Evolutionary conservation across 2,888 invertebrate species (phyloP).

Genomic region (Andrena chrysosceles): DNA sequence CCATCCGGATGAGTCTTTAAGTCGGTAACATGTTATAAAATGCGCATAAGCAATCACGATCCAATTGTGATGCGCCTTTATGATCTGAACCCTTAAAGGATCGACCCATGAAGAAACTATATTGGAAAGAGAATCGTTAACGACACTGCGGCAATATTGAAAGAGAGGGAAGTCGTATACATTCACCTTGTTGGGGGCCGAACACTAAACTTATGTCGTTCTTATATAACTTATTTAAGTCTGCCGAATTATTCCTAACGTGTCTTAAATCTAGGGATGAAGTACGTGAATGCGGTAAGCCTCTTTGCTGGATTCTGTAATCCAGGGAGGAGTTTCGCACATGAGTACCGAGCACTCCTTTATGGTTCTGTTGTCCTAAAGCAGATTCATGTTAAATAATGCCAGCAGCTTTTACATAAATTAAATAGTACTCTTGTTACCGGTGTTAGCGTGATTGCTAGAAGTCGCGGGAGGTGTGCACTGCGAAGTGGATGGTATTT

Average conservation of each 20-base stretch:
- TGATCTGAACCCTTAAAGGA: slow-evolving; percentile 95
- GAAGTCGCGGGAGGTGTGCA: slow-evolving; percentile 62
- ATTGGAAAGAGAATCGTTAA: slow-evolving; percentile 17
- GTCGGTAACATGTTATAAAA: slow-evolving; percentile 96
- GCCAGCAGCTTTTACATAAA: not conserved
- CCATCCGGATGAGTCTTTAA: slow-evolving; percentile 99
- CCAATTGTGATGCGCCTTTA: slow-evolving; percentile 99
- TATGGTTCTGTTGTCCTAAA: slow-evolving; percentile 75
- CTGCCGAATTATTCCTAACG: slow-evolving; percentile 90
- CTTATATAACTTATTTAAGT: slow-evolving; percentile 90
- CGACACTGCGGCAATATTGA: not conserved
- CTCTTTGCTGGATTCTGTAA: slow-evolving; percentile 87
- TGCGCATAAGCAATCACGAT: slow-evolving; percentile 98
- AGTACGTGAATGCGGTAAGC: slow-evolving; percentile 90
- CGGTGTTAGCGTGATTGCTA: slow-evolving; percentile 67
- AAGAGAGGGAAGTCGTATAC: not conserved
- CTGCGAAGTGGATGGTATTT: slow-evolving; percentile 73
- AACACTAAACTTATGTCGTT: slow-evolving; percentile 91
- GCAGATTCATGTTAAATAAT: slow-evolving; percentile 11
- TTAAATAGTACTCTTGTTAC: slow-evolving; percentile 40
- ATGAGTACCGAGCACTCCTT: slow-evolving; percentile 75
- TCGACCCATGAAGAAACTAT: slow-evolving; percentile 92
- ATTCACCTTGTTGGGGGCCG: slow-evolving; percentile 86
- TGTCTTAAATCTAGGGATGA: slow-evolving; percentile 93
- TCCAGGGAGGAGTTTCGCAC: slow-evolving; percentile 95